Evolutionary conservation across 2,888 invertebrate species (phyloP).

Genomic region (Amiota mariae): DNA sequence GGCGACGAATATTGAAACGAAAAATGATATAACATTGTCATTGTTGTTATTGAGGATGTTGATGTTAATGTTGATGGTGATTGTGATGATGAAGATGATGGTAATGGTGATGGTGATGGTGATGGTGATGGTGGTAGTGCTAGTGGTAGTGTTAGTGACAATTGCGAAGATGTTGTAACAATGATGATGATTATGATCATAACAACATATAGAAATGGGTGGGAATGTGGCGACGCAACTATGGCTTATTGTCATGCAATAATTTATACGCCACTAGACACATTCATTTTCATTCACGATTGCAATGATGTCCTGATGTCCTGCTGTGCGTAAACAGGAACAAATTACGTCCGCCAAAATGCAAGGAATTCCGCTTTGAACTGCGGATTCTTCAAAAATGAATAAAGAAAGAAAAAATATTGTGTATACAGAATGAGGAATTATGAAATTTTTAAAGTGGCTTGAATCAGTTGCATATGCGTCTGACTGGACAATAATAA

Average conservation of each 20-base stretch:
- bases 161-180: slow-evolving; percentile 12
- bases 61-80: not conserved
- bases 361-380: slow-evolving; percentile 57
- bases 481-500: slow-evolving; percentile 23
- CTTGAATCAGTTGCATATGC: slow-evolving; percentile 11
- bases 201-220: slow-evolving; percentile 19
- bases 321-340: slow-evolving; percentile 69
- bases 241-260: slow-evolving; percentile 52
- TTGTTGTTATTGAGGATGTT: slow-evolving; percentile 6
- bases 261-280: slow-evolving; percentile 61
- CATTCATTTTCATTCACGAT: slow-evolving; percentile 10
- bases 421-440: slow-evolving; percentile 1
- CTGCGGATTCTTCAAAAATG: not conserved
- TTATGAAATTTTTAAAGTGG: slow-evolving; percentile 18
- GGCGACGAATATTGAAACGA: slow-evolving; percentile 19
- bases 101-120: not conserved
- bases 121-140: not conserved
- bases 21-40: slow-evolving; percentile 5
- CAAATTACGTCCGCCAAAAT: slow-evolving; percentile 69
- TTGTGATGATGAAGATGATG: not conserved
- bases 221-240: slow-evolving; percentile 31
- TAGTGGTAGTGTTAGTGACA: slow-evolving; percentile 17
- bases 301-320: slow-evolving; percentile 45
- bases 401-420: not conserved
- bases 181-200: slow-evolving; percentile 8